These are phyloP conservation scores for Enteromius paludinosus DNA, from an alignment of 2,797 vertebrate genomes.

Conservation along the genomic window DNA sequence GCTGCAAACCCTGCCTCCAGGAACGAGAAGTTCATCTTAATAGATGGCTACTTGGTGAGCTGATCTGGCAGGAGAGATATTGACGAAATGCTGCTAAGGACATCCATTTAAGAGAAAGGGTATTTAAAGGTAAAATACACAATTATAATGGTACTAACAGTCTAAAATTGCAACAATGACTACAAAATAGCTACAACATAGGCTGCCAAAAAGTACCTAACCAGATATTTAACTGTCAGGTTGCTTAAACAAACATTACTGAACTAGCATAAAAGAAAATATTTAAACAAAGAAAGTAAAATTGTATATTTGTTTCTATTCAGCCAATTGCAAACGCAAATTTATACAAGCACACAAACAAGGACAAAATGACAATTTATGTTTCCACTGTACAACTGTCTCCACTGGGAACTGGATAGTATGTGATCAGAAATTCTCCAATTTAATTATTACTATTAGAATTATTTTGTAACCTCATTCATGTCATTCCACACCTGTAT, in stretches of 20 bases:
- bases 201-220: background rate
- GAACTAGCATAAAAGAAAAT: background rate
- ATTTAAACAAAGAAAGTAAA: background rate
- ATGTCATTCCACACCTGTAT: background rate
- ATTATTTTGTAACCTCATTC: background rate
- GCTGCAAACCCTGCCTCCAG: conserved; percentile 4
- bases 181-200: background rate
- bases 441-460: background rate
- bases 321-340: background rate
- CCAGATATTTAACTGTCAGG: background rate
- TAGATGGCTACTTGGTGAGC: conserved; percentile 1
- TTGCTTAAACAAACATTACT: background rate
- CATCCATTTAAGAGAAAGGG: conserved; percentile 10
- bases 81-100: background rate
- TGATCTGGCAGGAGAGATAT: conserved; percentile 33
- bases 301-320: background rate
- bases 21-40: conserved; percentile 3
- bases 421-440: background rate
- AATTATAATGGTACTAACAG: background rate
- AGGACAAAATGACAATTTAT: background rate
- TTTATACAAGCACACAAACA: background rate
- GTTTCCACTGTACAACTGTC: too few relatives aligned
- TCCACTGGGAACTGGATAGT: background rate
- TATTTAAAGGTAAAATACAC: background rate
- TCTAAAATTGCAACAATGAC: background rate